Percentiles rank a stretch among this genome's conserved stretches.
phyloP scores from a whole-genome alignment of 2,888 invertebrate species.

The Acleris emargana region DNA sequence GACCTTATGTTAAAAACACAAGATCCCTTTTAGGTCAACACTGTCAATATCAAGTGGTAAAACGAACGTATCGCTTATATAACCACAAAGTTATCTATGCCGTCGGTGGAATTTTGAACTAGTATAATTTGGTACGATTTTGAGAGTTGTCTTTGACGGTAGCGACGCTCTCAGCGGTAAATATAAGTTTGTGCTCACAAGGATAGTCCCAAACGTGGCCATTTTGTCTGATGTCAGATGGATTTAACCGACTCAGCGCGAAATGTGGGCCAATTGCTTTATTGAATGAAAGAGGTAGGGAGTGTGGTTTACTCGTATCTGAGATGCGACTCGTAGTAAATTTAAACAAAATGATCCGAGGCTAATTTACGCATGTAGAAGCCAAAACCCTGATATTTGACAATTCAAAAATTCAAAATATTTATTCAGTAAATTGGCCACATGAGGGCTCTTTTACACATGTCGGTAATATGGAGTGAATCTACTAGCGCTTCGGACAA shows the following conservation, averaged over 20 bases:
- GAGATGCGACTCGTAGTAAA: background rate
- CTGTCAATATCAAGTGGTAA: slow-evolving; percentile 1
- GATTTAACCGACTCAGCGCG: slow-evolving; percentile 18
- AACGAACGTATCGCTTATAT: slow-evolving; percentile 4
- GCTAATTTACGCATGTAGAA: too few species aligned
- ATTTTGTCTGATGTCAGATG: slow-evolving; percentile 9
- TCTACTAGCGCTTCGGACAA: too few species aligned
- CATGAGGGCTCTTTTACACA: too few species aligned
- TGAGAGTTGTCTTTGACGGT: background rate
- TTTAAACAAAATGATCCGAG: background rate
- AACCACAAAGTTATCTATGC: slow-evolving; percentile 12
- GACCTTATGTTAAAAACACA: background rate
- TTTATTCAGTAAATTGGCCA: too few species aligned
- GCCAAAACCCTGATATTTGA: too few species aligned
- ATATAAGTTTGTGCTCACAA: slow-evolving; percentile 11
- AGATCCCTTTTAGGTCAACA: background rate
- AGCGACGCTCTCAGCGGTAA: background rate
- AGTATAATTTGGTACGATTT: background rate
- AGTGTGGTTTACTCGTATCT: background rate
- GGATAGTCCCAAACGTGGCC: background rate
- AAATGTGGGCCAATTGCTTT: slow-evolving; percentile 28
- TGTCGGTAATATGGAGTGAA: too few species aligned
- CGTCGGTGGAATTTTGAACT: background rate
- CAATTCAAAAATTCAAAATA: too few species aligned
- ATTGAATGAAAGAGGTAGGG: slow-evolving; percentile 12